Conservation (phyloP, 2,113 vertebrate species). For the Cyanistes caeruleus region DNA sequence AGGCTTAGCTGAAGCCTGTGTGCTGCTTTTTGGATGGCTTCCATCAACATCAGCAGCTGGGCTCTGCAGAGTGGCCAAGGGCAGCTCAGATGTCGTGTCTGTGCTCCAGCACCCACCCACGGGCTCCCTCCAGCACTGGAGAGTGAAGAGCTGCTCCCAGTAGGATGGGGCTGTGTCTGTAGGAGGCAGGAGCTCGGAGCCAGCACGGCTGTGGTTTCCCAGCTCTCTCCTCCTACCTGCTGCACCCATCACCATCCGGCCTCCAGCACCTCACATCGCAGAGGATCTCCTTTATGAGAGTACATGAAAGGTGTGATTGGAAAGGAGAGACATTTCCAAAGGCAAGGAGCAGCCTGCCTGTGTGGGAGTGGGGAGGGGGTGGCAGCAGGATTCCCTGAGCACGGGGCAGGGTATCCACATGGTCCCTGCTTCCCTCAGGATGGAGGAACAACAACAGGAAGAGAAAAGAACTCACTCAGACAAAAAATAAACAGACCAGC, state of each 20-base stretch:
- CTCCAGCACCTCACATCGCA: accelerated
- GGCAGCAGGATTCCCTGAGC: background rate
- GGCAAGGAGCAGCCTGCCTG: background rate
- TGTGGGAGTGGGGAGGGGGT: accelerated
- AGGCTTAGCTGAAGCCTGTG: background rate
- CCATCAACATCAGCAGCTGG: conserved; percentile 10
- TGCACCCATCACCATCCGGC: background rate
- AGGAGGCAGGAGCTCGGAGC: background rate
- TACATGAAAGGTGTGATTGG: background rate
- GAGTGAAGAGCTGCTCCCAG: background rate
- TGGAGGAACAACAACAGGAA: conserved; percentile 43
- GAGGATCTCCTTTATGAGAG: background rate
- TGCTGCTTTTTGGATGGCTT: background rate
- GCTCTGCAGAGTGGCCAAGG: background rate
- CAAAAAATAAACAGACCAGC: conserved; percentile 42
- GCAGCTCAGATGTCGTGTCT: background rate
- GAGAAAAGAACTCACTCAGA: background rate
- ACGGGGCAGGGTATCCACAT: accelerated
- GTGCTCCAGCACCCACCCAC: background rate
- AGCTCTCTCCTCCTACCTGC: background rate
- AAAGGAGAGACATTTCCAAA: background rate
- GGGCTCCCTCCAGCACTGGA: background rate
- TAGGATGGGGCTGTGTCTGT: background rate
- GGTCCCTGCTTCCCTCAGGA: background rate
- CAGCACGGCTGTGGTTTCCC: accelerated